phyloP scores from a whole-genome alignment of 2,113 vertebrate genomes.

The Dicrurus megarhynchus region DNA sequence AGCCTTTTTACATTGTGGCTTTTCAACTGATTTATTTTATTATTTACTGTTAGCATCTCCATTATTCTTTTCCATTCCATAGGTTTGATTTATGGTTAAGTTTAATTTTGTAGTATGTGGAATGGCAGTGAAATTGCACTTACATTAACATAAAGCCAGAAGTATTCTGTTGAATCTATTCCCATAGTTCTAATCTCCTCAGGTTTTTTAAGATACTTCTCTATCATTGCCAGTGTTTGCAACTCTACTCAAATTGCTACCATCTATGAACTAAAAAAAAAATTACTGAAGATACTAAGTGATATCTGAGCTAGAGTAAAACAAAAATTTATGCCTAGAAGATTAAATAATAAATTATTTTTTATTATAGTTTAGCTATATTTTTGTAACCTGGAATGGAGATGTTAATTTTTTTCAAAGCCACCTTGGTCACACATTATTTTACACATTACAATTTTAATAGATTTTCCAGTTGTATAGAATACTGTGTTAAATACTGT shows the following conservation, averaged over 20 bases:
- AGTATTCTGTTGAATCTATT: background rate
- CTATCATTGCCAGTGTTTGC: background rate
- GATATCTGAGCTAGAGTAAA: background rate
- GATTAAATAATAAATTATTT: background rate
- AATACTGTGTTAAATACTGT: background rate
- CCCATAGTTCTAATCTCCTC: background rate
- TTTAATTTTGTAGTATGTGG: background rate
- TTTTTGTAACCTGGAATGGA: background rate
- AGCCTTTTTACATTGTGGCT: background rate
- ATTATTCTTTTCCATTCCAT: background rate
- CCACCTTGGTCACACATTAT: background rate
- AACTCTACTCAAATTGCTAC: background rate
- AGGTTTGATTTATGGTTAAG: background rate
- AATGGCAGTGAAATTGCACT: background rate
- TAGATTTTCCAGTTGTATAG: background rate
- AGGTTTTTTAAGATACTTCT: background rate
- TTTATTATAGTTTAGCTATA: background rate
- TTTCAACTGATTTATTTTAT: background rate
- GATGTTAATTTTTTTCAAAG: background rate
- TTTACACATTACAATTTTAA: background rate
- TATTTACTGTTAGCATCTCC: background rate
- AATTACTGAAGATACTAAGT: background rate
- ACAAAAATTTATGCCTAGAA: background rate
- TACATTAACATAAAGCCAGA: background rate
- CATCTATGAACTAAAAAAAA: background rate